phyloP scores from a whole-genome alignment of 2,113 vertebrate species.

The Oophaga pumilio region DNA sequence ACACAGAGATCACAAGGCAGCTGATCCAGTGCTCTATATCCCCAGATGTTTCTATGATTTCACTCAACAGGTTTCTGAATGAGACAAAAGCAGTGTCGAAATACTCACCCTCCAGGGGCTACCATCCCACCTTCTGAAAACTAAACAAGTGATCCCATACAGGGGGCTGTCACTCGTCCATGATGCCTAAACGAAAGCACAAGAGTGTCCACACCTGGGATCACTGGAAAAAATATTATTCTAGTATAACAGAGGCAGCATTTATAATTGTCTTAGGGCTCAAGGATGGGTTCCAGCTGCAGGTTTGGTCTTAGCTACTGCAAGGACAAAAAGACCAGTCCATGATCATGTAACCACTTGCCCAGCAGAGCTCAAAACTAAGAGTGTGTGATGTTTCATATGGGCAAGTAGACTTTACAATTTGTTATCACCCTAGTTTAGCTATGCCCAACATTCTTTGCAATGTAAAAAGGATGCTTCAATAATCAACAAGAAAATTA shows the following conservation, averaged over 20 bases:
- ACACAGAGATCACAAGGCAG: background rate
- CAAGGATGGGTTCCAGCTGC: background rate
- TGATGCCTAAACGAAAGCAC: background rate
- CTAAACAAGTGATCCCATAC: background rate
- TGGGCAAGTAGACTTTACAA: too few species aligned
- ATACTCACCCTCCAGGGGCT: background rate
- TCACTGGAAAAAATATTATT: background rate
- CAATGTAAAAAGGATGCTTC: too few species aligned
- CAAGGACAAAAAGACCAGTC: background rate
- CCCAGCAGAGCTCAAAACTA: background rate
- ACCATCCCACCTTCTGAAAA: background rate
- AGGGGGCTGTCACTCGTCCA: background rate
- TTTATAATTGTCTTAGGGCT: background rate
- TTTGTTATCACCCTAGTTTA: too few species aligned
- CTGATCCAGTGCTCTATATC: background rate
- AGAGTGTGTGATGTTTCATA: background rate
- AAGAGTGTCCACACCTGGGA: background rate
- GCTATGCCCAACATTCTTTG: too few species aligned
- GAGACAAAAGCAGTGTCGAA: constrained; percentile 3
- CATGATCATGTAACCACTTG: background rate
- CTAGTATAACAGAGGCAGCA: background rate
- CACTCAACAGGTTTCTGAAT: background rate
- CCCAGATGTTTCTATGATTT: constrained; percentile 14
- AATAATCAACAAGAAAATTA: too few species aligned
- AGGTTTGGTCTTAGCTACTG: background rate